Conservation (phyloP, 2,113 vertebrate genomes). For the Odocoileus virginianus region DNA sequence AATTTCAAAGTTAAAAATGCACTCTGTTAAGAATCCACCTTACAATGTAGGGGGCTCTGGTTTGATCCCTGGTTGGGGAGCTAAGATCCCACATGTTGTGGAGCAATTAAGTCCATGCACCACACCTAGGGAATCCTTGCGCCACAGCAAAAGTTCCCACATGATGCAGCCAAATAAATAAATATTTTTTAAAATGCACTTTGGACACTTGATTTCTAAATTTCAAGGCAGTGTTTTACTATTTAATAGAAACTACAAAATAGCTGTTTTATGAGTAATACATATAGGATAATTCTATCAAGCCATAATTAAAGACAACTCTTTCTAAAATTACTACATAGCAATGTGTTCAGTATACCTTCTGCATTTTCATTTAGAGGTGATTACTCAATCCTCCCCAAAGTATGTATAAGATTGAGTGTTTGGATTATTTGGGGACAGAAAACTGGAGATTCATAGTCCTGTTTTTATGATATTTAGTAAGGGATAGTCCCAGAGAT, state of each 20-base stretch:
- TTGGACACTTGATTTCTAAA: neutral
- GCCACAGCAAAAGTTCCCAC: neutral
- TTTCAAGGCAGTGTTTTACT: neutral
- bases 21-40: neutral
- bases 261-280: neutral
- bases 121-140: neutral
- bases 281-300: neutral
- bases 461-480: neutral
- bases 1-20: neutral
- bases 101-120: neutral
- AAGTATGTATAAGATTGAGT: neutral
- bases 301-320: neutral
- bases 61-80: neutral
- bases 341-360: neutral
- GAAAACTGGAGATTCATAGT: neutral
- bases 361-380: neutral
- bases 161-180: neutral
- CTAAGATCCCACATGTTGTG: neutral
- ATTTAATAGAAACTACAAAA: neutral
- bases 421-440: neutral
- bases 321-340: neutral
- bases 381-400: neutral
- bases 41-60: neutral
- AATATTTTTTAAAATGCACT: neutral
- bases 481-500: neutral